phyloP scores from a whole-genome alignment of 2,888 invertebrate genomes.

The Scaptomyza tumidula region DNA sequence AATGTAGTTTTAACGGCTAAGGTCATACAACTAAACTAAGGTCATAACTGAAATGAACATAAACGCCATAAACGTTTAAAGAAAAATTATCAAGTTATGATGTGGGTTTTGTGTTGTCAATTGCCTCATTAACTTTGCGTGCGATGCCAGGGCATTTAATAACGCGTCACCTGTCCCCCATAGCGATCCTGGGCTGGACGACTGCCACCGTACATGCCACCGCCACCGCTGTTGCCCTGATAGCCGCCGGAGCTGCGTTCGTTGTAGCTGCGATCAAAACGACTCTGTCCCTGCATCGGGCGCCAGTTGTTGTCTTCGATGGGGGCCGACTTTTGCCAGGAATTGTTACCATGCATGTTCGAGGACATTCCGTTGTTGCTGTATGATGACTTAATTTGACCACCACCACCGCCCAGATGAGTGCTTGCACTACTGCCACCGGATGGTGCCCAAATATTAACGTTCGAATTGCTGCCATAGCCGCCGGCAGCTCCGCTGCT shows the following conservation, averaged over 20 bases:
- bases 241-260: slow-evolving; percentile 83
- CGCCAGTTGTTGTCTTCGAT: slow-evolving; percentile 82
- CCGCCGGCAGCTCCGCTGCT: slow-evolving; percentile 68
- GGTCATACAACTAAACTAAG: slow-evolving; percentile 57
- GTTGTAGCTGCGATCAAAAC: slow-evolving; percentile 84
- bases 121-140: slow-evolving; percentile 36
- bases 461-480: slow-evolving; percentile 67
- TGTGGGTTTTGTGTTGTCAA: slow-evolving; percentile 19
- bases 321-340: slow-evolving; percentile 80
- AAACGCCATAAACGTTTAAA: slow-evolving; percentile 47
- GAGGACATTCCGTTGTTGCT: slow-evolving; percentile 82
- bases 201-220: slow-evolving; percentile 77
- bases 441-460: slow-evolving; percentile 73
- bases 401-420: slow-evolving; percentile 65
- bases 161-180: slow-evolving; percentile 82
- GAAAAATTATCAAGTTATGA: slow-evolving; percentile 35
- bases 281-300: slow-evolving; percentile 81
- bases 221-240: slow-evolving; percentile 68
- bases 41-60: slow-evolving; percentile 60
- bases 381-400: slow-evolving; percentile 82
- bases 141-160: slow-evolving; percentile 45
- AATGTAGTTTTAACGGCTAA: slow-evolving; percentile 62
- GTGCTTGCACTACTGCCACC: slow-evolving; percentile 66
- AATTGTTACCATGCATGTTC: slow-evolving; percentile 74
- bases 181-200: slow-evolving; percentile 83